Base-by-base conservation (phyloP, 23 tunicate species). In the Styela clava region DNA sequence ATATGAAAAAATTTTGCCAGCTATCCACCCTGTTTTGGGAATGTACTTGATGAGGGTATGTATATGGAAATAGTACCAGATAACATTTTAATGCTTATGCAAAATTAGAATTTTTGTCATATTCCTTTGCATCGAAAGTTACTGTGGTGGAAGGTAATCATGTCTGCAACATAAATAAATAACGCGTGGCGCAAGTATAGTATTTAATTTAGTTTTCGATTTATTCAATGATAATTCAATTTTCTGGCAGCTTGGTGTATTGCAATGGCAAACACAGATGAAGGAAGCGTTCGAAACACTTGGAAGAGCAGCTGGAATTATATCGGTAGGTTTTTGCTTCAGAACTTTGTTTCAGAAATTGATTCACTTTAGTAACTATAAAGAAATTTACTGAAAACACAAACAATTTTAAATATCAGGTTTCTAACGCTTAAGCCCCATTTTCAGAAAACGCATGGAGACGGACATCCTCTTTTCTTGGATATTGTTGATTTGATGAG, bases 201-300 rank as follows among this genome's bases (percentile, higher is more conserved):
- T n/a, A n/a, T n/a, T n/a, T n/a, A n/a, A n/a, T n/a, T n/a, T n/a
- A n/a, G n/a, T n/a, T n/a, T n/a, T n/a, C n/a, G n/a, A n/a, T n/a
- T n/a, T n/a, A n/a, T n/a, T n/a, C n/a, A n/a, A n/a, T n/a, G n/a
- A n/a, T n/a, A n/a, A n/a, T n/a, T n/a, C n/a, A n/a, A n/a, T 44
- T 44, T 44, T 44, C 7, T 76, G 61, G 18, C 88, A 90, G 95
- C 86, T 95, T 21, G 99, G 99, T 24, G 83, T 95, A 22, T 78
- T 89, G 67, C 88, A 95, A 62, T 95, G 99, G 99, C 99, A 95
- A 80, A 35, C 84, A 24, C 94, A 95, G 87, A 74, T 86, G 69
- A 83, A 72, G 33, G 79, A 33, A 32, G 96, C 99, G 0, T 61
- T 83, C 24, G 79, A 56, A 56, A 89, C 88, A 19, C 83, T 95